Evolutionary conservation across 2,113 vertebrate species (phyloP).

Genomic region (Mastomys natalensis): DNA sequence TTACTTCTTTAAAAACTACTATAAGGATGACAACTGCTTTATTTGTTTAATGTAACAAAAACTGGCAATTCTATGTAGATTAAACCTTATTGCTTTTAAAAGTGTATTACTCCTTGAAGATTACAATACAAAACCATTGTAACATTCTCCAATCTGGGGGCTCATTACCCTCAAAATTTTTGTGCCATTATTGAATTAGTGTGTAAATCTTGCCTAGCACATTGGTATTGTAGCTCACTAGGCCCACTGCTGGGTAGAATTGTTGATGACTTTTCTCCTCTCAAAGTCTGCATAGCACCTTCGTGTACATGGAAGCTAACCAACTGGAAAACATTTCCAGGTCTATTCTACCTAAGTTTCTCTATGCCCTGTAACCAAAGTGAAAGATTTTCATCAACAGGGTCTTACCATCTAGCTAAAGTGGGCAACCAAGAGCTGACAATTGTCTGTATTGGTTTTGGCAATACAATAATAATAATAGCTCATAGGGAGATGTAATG

Average conservation of each 20-base stretch:
- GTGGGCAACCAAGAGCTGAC: background rate
- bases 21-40: background rate
- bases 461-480: too few relatives aligned
- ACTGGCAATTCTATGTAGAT: background rate
- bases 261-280: background rate
- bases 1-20: background rate
- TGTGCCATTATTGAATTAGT: background rate
- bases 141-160: background rate
- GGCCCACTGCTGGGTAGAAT: background rate
- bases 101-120: background rate
- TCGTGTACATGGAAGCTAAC: background rate
- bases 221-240: background rate
- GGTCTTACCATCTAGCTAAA: background rate
- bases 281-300: background rate
- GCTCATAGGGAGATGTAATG: background rate
- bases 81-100: background rate
- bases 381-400: background rate
- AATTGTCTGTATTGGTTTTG: background rate
- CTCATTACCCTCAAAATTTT: background rate
- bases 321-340: background rate
- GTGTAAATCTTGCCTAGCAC: background rate
- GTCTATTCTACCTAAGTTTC: background rate
- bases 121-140: background rate
- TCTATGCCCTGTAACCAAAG: background rate
- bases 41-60: constrained; percentile 26